A percentile compares a stretch with the other conserved stretches of the same genome.
phyloP scores from a whole-genome alignment of 1,140 invertebrate genomes.

The Manduca sexta region DNA sequence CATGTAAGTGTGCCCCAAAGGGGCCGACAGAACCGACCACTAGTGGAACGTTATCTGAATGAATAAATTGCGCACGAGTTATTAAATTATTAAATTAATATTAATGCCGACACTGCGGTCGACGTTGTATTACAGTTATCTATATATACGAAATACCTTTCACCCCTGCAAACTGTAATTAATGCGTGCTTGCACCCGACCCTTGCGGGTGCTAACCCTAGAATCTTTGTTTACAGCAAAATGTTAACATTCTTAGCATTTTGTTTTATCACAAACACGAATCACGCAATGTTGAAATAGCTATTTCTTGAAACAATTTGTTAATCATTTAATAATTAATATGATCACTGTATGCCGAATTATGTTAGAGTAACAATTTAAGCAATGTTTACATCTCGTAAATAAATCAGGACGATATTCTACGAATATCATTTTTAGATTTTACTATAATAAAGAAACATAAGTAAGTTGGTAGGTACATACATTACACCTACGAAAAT shows the following conservation, averaged over 20 bases:
- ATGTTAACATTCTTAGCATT: slow-evolving; percentile 44
- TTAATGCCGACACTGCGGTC: neutral
- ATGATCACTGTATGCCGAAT: no score
- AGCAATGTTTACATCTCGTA: no score
- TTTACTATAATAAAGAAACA: no score
- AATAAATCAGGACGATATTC: no score
- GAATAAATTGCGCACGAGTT: slow-evolving; percentile 8
- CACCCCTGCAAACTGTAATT: slow-evolving; percentile 54
- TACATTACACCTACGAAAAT: neutral
- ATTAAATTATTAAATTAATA: neutral
- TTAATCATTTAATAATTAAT: no score
- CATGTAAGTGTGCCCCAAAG: slow-evolving; percentile 89
- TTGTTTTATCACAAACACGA: slow-evolving; percentile 3
- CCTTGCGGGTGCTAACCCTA: slow-evolving; percentile 30
- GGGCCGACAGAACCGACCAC: slow-evolving; percentile 92
- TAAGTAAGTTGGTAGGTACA: no score
- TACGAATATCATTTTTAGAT: no score
- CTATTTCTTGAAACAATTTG: no score
- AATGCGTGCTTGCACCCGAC: slow-evolving; percentile 58
- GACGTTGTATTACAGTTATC: slow-evolving; percentile 5
- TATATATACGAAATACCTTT: slow-evolving; percentile 29
- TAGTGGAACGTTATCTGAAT: slow-evolving; percentile 67
- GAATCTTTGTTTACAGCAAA: slow-evolving; percentile 40
- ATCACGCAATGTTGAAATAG: no score
- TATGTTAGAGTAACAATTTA: no score